phyloP scores from a whole-genome alignment of 2,113 vertebrate genomes.

The Sarotherodon lohbergeri region DNA sequence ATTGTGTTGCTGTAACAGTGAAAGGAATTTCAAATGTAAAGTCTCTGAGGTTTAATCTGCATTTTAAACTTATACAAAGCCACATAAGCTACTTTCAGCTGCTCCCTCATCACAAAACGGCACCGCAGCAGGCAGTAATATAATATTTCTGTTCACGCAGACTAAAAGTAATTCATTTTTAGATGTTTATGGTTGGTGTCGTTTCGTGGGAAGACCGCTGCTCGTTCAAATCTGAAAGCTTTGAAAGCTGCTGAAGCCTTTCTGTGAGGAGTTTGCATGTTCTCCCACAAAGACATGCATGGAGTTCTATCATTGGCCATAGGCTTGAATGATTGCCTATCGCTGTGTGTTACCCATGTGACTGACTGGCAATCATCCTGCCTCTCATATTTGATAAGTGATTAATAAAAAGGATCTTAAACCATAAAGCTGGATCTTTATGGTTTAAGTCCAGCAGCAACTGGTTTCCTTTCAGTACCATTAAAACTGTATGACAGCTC shows the following conservation, averaged over 20 bases:
- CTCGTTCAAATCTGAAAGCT: neutral
- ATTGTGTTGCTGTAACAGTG: neutral
- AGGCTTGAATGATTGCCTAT: neutral
- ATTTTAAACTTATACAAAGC: neutral
- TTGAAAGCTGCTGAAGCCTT: accelerated
- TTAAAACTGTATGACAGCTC: accelerated
- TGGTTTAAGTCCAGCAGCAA: neutral
- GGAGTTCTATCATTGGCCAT: neutral
- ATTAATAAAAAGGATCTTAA: neutral
- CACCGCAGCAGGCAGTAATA: neutral
- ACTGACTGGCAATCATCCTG: neutral
- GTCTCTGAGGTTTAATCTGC: neutral
- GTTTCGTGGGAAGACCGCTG: neutral
- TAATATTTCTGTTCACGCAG: neutral
- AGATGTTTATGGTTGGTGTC: neutral
- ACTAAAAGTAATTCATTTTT: neutral
- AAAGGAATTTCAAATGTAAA: neutral
- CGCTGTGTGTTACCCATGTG: accelerated
- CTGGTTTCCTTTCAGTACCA: neutral
- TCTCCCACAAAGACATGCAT: neutral
- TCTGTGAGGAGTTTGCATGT: neutral
- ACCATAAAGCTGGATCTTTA: neutral
- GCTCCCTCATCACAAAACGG: neutral
- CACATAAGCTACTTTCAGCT: neutral
- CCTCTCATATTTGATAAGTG: neutral